These are phyloP conservation scores for Corvus hawaiiensis DNA, from an alignment of 2,113 vertebrate species.

Conservation along the genomic window DNA sequence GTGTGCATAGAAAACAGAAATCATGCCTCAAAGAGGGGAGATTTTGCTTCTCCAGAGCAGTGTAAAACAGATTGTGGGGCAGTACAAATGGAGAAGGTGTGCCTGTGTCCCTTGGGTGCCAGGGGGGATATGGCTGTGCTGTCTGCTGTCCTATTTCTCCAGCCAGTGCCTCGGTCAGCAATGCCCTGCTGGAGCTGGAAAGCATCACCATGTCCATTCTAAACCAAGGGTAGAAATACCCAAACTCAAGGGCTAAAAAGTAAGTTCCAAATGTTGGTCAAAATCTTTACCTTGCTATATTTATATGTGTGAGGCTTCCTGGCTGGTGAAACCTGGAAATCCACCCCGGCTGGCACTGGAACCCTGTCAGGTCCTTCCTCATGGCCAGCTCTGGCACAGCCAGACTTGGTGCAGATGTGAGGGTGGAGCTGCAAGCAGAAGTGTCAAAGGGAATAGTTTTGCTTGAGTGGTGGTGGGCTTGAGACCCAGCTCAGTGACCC, in stretches of 20 bases:
- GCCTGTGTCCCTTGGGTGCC: neutral
- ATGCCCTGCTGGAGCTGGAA: neutral
- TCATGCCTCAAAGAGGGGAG: neutral
- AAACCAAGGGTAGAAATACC: neutral
- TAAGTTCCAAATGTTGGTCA: neutral
- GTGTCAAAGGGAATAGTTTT: neutral
- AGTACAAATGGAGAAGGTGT: neutral
- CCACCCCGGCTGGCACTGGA: neutral
- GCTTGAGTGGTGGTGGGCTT: neutral
- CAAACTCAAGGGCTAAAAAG: neutral
- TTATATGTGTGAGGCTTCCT: neutral
- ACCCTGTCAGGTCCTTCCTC: fast-evolving
- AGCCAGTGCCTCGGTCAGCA: neutral
- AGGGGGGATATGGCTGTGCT: neutral
- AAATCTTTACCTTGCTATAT: neutral
- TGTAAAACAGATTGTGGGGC: neutral
- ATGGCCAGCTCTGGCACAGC: neutral
- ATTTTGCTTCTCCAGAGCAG: neutral
- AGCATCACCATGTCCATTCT: neutral
- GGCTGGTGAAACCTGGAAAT: neutral
- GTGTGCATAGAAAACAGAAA: neutral
- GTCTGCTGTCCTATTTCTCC: neutral
- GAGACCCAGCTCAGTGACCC: neutral
- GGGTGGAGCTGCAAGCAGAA: neutral
- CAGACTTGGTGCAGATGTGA: neutral